Evolutionary conservation across 2,797 vertebrate genomes (phyloP), one percentile per base, ranked within the genome.

Genomic region (Fringilla coelebs): DNA sequence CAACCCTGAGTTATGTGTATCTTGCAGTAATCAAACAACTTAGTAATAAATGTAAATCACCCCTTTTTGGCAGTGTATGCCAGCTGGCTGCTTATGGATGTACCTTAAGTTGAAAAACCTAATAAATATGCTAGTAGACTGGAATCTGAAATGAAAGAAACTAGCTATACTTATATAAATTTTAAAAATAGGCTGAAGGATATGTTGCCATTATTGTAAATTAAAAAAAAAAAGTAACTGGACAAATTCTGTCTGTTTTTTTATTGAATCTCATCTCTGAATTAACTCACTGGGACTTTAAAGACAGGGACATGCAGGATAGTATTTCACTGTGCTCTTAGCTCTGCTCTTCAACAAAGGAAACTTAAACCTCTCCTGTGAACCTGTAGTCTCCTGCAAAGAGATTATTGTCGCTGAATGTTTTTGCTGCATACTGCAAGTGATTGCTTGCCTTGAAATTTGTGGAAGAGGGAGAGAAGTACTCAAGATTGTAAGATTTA

Each of bases 251-350:
- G 87, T 55, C 28, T 79, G 15, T 31, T 82, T 87, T 87, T 88
- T n/a, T 73, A 48, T 78, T 84, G 38, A 45, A 25, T 66, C 68
- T 84, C 9, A 6, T 95, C 43, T 93, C 43, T 73, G 57, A 71
- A 88, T 49, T 65, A 96, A 93, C 78, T 91, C 94, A 41, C 58
- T 46, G 48, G 51, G 84, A 48, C 49, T 86, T 94, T 75, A 88
- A 93, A 88, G 73, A 84, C 36, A 43, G 49, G 73, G 85, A 92
- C 91, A 76, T 31, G 71, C 32, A 63, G 82, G 55, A 66, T 89
- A 85, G 62, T 65, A 31, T 93, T 95, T 95, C 85, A 89, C 54
- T 72, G 36, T 34, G 46, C 61, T 93, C 31, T 91, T 92, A 87
- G 58, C 41, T 87, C 62, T 85, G 25, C 40, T 85, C 13, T 41